Percentiles rank a stretch among this genome's conserved stretches.
These are phyloP conservation scores for Myrmecophaga tridactyla DNA, from an alignment of 2,113 vertebrate genomes.

Conservation along the genomic window DNA sequence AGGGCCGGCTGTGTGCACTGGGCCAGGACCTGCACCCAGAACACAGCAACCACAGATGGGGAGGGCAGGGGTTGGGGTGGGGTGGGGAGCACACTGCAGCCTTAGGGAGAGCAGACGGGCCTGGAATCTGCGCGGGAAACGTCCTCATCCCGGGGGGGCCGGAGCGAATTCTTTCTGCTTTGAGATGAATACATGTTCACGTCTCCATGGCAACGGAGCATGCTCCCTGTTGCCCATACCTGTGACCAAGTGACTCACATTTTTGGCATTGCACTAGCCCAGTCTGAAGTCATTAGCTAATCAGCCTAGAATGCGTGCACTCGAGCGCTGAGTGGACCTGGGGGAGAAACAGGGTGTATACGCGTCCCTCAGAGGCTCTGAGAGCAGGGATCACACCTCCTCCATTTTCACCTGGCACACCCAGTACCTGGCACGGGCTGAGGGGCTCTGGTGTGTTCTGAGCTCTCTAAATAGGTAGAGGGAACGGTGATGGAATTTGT, in stretches of 20 bases:
- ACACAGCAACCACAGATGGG: accelerated
- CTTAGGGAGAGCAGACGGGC: background rate
- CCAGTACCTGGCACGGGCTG: background rate
- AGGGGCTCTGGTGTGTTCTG: background rate
- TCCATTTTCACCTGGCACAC: background rate
- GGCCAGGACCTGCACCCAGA: background rate
- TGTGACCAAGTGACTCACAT: conserved; percentile 42
- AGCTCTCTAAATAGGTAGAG: background rate
- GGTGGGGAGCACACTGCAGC: background rate
- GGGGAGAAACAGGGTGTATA: background rate
- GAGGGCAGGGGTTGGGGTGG: background rate
- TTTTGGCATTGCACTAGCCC: background rate
- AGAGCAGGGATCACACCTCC: background rate
- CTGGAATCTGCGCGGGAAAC: background rate
- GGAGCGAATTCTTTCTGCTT: background rate
- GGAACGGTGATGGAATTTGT: background rate
- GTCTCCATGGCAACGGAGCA: conserved; percentile 42
- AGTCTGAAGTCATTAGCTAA: conserved; percentile 45
- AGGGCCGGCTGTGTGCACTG: accelerated
- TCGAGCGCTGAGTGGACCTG: background rate
- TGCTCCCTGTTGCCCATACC: conserved; percentile 31
- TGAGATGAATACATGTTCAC: background rate
- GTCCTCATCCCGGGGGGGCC: background rate
- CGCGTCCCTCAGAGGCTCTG: background rate
- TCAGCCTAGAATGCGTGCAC: background rate